A percentile compares a stretch with the other conserved stretches of the same genome.
Conservation (phyloP, 2,888 invertebrate genomes). For the Leptopilina myrica region DNA sequence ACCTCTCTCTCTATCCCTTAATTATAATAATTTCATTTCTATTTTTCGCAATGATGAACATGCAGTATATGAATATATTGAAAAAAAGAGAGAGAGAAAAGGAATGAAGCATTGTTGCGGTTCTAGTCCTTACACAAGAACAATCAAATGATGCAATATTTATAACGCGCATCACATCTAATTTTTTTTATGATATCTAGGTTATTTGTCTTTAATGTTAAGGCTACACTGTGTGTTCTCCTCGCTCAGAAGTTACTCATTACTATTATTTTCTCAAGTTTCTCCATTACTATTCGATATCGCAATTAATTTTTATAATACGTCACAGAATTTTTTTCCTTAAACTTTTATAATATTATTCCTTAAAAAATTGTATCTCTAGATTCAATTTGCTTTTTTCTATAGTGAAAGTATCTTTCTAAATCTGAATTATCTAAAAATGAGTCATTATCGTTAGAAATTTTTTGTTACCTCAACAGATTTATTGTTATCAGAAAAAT, state of each 20-base stretch:
- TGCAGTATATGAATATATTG: background rate
- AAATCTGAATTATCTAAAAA: no score
- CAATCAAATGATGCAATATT: constrained; percentile 33
- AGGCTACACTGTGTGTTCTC: background rate
- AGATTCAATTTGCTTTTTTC: no score
- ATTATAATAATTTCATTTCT: constrained; percentile 6
- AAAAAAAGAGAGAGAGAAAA: background rate
- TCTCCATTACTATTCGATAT: background rate
- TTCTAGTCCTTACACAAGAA: constrained; percentile 31
- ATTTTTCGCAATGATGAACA: constrained; percentile 19
- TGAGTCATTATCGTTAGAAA: no score
- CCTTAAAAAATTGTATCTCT: no score
- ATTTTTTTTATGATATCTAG: constrained; percentile 2
- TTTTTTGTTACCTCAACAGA: no score
- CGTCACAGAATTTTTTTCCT: no score
- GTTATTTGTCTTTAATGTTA: constrained; percentile 9
- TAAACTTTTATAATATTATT: no score
- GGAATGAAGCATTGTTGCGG: constrained; percentile 23
- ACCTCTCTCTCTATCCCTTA: background rate
- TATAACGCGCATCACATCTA: constrained; percentile 14
- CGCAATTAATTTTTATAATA: no score
- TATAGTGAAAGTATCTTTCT: no score
- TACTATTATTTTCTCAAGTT: background rate
- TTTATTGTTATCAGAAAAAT: no score
- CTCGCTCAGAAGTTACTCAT: background rate